Conservation (phyloP, 2,113 vertebrate genomes). For the Colistium nudipinnis region DNA sequence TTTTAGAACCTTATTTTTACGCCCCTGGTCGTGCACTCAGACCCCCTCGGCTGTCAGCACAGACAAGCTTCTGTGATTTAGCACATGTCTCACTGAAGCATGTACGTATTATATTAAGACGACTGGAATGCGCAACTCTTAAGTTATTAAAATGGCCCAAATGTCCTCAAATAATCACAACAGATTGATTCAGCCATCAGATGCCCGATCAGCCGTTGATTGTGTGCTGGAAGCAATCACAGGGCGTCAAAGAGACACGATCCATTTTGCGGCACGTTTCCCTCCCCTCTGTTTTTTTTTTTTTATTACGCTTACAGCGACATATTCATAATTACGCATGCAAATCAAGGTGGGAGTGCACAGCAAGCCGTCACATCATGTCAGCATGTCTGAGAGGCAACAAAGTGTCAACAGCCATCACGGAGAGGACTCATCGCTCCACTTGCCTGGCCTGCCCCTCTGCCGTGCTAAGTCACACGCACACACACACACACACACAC, state of each 20-base stretch:
- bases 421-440: constrained; percentile 34
- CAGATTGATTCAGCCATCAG: constrained; percentile 60
- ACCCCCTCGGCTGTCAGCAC: not conserved
- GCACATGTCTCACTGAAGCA: not conserved
- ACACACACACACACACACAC: constrained; percentile 28
- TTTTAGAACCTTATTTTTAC: constrained; percentile 16
- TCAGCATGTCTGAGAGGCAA: constrained; percentile 74
- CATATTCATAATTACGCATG: constrained; percentile 80
- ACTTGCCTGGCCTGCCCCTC: constrained; percentile 26
- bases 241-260: constrained; percentile 63
- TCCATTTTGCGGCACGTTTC: constrained; percentile 49
- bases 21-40: constrained; percentile 6
- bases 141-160: not conserved
- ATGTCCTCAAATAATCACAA: constrained; percentile 40
- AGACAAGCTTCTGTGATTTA: not conserved
- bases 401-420: constrained; percentile 63
- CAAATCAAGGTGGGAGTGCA: constrained; percentile 81
- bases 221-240: constrained; percentile 63
- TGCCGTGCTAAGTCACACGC: constrained; percentile 35
- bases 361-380: constrained; percentile 68
- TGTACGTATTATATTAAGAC: not conserved
- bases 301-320: constrained; percentile 69
- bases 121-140: constrained; percentile 3
- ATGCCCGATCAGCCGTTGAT: constrained; percentile 68
- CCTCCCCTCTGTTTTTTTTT: constrained; percentile 54